Conservation (phyloP, 2,888 invertebrate species). For the Gastrophysa polygoni region DNA sequence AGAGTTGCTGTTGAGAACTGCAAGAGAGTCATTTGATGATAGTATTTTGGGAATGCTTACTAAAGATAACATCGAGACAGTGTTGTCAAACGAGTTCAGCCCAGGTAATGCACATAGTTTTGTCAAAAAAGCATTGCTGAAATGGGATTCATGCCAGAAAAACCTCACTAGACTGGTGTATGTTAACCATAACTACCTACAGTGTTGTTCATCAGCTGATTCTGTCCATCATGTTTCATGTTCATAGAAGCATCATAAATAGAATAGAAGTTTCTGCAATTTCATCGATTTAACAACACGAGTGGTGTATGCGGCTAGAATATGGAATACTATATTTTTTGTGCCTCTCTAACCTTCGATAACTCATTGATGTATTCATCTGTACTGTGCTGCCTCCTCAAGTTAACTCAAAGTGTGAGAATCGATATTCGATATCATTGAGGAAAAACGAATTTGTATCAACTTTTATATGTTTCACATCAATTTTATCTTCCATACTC, state of each 20-base stretch:
- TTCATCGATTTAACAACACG: too few species aligned
- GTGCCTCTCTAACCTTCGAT: neutral
- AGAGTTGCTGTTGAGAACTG: slow-evolving; percentile 43
- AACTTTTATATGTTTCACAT: too few species aligned
- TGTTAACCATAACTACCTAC: neutral
- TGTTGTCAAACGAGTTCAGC: slow-evolving; percentile 25
- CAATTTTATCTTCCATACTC: too few species aligned
- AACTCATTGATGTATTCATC: neutral
- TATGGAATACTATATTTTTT: neutral
- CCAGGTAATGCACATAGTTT: slow-evolving; percentile 37
- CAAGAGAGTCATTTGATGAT: slow-evolving; percentile 50
- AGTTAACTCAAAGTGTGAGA: neutral
- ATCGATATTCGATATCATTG: neutral
- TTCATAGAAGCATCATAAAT: too few species aligned
- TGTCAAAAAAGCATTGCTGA: neutral
- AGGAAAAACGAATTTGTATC: too few species aligned
- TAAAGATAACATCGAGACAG: slow-evolving; percentile 39
- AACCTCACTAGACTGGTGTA: slow-evolving; percentile 39
- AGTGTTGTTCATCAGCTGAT: neutral
- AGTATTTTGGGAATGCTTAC: slow-evolving; percentile 41
- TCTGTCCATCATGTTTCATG: neutral
- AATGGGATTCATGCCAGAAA: slow-evolving; percentile 16
- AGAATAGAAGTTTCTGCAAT: too few species aligned
- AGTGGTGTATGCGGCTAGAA: too few species aligned
- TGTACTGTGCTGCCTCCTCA: neutral